Percentiles rank a stretch among this genome's conserved stretches.
Conservation (phyloP, 2,888 invertebrate species). For the Rhorus exstirpatorius region DNA sequence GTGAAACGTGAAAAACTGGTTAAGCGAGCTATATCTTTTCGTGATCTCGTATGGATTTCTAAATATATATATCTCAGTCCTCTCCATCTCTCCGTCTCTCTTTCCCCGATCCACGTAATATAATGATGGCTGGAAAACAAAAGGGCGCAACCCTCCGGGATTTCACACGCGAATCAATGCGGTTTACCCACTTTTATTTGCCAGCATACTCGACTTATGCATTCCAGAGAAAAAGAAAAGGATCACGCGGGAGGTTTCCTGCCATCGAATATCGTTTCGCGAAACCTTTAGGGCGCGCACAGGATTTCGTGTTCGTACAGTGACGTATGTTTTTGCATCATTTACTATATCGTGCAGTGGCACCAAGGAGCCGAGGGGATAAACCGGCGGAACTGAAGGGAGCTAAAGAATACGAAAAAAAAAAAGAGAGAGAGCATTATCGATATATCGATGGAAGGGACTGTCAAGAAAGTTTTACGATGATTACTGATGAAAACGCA, state of each 20-base stretch:
- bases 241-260: constrained; percentile 17
- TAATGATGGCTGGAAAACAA: constrained; percentile 3
- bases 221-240: constrained; percentile 27
- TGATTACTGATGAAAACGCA: no score
- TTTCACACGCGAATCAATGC: background rate
- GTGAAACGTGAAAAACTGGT: constrained; percentile 62
- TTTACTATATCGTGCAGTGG: constrained; percentile 3
- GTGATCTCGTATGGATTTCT: constrained; percentile 24
- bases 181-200: constrained; percentile 2
- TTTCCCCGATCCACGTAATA: background rate
- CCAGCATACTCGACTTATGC: constrained; percentile 24
- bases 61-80: constrained; percentile 7
- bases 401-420: background rate
- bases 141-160: background rate
- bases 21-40: constrained; percentile 66
- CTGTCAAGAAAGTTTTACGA: no score
- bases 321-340: background rate
- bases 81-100: constrained; percentile 28
- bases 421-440: background rate
- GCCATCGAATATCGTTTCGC: constrained; percentile 52
- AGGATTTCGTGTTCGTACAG: constrained; percentile 19
- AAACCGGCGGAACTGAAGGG: background rate
- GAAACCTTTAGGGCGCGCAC: constrained; percentile 18
- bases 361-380: background rate
- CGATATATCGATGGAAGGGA: no score